Base-by-base conservation (phyloP, 2,797 vertebrate species). In the Astyanax mexicanus region DNA sequence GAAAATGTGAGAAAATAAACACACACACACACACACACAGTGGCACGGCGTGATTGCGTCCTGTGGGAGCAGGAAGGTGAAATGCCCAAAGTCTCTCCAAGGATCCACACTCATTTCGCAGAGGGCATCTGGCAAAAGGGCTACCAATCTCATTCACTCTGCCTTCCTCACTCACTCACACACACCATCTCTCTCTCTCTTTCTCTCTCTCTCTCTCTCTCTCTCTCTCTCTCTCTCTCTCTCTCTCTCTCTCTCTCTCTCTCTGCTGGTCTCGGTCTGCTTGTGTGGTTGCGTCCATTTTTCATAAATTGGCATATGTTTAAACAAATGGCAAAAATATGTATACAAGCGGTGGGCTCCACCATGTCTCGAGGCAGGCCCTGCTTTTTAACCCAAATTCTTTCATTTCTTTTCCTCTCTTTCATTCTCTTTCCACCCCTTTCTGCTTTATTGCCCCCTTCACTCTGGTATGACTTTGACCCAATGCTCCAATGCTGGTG, bases 251-350 rank as follows among this genome's bases (percentile, higher is more conserved):
- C 29, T 32, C 29, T 32, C 1, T 37, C 55, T 40, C 40, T 29
- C 44, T n/a, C 40, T 23, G 40, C 49, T 40, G 47, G 45, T 78
- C 78, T 79, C 75, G 37, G 74, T 80, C 80, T 92, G 93, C 93
- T 85, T 94, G 93, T 94, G 91, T 92, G 91, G 91, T 88, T 91
- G 91, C 90, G 87, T 92, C 86, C 94, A 95, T 96, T 96, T 95
- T 95, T 94, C 94, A 95, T 94, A 94, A 94, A 96, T 93, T 94
- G 90, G 91, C 91, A 95, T 93, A 86, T 94, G 93, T 95, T 98
- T 96, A 95, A 96, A 96, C 95, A 94, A 94, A 91, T 92, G 88
- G 81, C 67, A 66, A 79, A 81, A 91, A 91, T 91, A 90, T 92
- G 90, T 93, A 92, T 89, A 91, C 90, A 94, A 87, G 84, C 77